Base-by-base conservation (phyloP, 1,140 invertebrate genomes). In the Papilio machaon region DNA sequence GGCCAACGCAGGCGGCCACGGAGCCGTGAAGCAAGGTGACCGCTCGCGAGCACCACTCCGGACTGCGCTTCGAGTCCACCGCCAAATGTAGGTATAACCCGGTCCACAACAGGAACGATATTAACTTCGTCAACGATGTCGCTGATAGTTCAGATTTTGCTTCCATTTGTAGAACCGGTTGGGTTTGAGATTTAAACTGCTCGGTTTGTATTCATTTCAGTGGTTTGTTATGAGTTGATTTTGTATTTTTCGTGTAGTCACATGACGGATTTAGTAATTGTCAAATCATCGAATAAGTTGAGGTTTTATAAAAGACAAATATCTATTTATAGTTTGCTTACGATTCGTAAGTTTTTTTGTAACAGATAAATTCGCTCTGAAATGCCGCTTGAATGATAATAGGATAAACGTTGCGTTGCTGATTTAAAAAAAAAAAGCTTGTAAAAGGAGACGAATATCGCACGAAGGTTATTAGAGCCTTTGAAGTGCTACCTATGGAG, bases 11-110 rank as follows among this genome's bases (percentile, higher is more conserved):
- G 5, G 91, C 86, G 2, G 93, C 90, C 0, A 95, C 85, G 38
- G 83, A 84, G 2, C 94, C 95, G 80, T 95, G 95, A 0, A 94
- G 80, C 6, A 95, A 84, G 1, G 93, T 94, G 8, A 95, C 81
- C 3, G 92, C 82, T 52, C 95, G 88, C 1, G 91, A 94, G 49
- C 86, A 90, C 88, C 91, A 95, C 82, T 95, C 95, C 0, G 93
- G 92, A 13, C 81, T 88, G 9, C 85, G 78, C 0, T 83, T 73
- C 0, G 88, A 86, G 7, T 38, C 30, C 11, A 83, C 52, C 0
- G 82, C 80, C 11, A 80, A 87, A 73, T 84, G 87, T 30, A 93
- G 19, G 73, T 94, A 94, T 58, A 87, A 79, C 47, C 84, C 85
- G 46, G 85, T 84, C 92, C 92, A 94, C 54, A 90, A 89, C 11